These are phyloP conservation scores for Podargus strigoides DNA, from an alignment of 2,797 vertebrate species.

Conservation along the genomic window DNA sequence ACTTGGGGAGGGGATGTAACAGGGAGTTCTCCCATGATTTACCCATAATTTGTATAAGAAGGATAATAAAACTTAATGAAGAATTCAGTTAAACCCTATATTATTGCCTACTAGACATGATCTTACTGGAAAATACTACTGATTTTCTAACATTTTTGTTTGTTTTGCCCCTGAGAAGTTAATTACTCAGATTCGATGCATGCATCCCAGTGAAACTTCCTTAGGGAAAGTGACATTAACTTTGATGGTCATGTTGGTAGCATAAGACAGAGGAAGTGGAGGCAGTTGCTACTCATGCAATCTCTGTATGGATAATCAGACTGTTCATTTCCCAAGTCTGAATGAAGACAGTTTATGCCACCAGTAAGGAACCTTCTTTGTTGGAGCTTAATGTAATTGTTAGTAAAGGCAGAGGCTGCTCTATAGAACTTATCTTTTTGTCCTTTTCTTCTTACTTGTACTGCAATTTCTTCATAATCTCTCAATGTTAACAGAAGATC, in stretches of 20 bases:
- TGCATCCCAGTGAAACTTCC: background rate
- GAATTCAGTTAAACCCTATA: background rate
- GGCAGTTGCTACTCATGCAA: rapidly evolving
- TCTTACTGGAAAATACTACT: background rate
- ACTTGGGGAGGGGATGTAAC: background rate
- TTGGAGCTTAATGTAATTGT: background rate
- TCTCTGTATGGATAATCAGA: background rate
- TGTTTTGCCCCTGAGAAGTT: background rate
- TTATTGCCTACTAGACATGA: background rate
- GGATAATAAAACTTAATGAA: background rate
- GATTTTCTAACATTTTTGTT: background rate
- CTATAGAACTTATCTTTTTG: background rate
- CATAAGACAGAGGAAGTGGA: background rate
- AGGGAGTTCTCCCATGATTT: background rate
- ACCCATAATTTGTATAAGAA: background rate
- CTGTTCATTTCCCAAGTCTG: background rate
- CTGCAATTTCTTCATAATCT: background rate
- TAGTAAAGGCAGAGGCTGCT: background rate
- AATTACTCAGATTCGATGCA: background rate
- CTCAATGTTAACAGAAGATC: background rate
- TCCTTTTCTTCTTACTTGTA: background rate
- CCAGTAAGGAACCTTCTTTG: background rate
- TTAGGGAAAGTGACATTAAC: background rate
- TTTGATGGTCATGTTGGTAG: background rate
- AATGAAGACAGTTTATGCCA: background rate